Percentiles rank a stretch among this genome's conserved stretches.
phyloP scores from a whole-genome alignment of 2,797 vertebrate genomes.

The Gouania willdenowi region DNA sequence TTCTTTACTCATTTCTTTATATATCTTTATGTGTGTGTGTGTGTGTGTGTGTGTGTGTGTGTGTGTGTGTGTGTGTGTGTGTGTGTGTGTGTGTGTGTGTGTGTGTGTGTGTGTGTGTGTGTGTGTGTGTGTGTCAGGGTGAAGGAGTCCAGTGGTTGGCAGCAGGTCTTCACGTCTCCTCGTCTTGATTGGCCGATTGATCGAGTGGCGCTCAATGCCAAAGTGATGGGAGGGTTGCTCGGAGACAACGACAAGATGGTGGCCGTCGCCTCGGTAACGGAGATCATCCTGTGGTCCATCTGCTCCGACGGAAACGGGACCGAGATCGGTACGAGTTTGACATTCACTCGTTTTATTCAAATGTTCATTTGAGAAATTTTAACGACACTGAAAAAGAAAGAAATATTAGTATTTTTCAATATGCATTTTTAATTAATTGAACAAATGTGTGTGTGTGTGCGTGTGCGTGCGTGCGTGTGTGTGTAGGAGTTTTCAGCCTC shows the following conservation, averaged over 20 bases:
- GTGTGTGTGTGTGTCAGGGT: slow-evolving; percentile 63
- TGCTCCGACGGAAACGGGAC: slow-evolving; percentile 83
- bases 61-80: not conserved
- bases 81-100: not conserved
- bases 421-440: too few relatives aligned
- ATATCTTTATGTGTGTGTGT: not conserved
- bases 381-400: too few relatives aligned
- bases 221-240: slow-evolving; percentile 82
- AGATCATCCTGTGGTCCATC: slow-evolving; percentile 90
- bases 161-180: slow-evolving; percentile 88
- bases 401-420: too few relatives aligned
- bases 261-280: slow-evolving; percentile 80
- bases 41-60: too few relatives aligned
- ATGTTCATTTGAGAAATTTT: too few relatives aligned
- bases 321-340: slow-evolving; percentile 83
- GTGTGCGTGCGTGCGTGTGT: too few relatives aligned
- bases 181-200: slow-evolving; percentile 89
- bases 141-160: slow-evolving; percentile 90
- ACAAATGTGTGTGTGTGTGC: too few relatives aligned
- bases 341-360: too few relatives aligned
- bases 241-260: slow-evolving; percentile 94
- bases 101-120: too few relatives aligned
- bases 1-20: too few relatives aligned
- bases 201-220: slow-evolving; percentile 85
- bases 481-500: slow-evolving; percentile 85